Evolutionary conservation across 2,888 invertebrate genomes (phyloP).

Genomic region (Gymnocheta viridis): DNA sequence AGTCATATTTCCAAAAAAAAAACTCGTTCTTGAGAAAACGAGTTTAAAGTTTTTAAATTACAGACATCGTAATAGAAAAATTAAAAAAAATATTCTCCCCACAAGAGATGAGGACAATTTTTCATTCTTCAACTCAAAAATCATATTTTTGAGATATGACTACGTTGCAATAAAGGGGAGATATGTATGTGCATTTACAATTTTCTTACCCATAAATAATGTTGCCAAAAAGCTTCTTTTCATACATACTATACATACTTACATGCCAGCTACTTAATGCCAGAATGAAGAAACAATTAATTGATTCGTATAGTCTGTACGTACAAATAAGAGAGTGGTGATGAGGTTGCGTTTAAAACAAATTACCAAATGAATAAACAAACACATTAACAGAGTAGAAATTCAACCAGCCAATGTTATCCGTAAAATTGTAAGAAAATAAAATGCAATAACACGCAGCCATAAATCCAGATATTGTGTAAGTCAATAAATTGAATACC

Average conservation of each 20-base stretch:
- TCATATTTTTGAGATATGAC: too few species aligned
- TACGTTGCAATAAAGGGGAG: too few species aligned
- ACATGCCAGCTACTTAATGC: neutral
- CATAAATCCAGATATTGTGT: neutral
- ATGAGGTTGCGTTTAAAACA: conserved; percentile 36
- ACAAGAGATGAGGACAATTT: too few species aligned
- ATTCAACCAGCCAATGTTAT: conserved; percentile 14
- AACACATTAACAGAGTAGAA: conserved; percentile 24
- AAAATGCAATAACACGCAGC: neutral
- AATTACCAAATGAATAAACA: conserved; percentile 44
- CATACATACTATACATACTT: neutral
- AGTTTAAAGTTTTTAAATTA: too few species aligned
- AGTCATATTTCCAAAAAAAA: too few species aligned
- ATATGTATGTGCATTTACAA: too few species aligned
- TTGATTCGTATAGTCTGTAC: conserved; percentile 18
- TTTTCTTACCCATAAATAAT: neutral
- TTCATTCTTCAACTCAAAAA: too few species aligned
- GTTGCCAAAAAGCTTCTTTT: neutral
- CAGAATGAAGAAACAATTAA: conserved; percentile 52
- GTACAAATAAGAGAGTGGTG: conserved; percentile 1
- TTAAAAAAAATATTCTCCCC: too few species aligned
- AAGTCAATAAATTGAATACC: neutral
- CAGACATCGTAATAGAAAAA: too few species aligned
- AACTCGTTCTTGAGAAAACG: too few species aligned
- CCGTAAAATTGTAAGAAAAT: conserved; percentile 2